Conservation (phyloP, 2,888 invertebrate genomes). For the Itoplectis maculator region DNA sequence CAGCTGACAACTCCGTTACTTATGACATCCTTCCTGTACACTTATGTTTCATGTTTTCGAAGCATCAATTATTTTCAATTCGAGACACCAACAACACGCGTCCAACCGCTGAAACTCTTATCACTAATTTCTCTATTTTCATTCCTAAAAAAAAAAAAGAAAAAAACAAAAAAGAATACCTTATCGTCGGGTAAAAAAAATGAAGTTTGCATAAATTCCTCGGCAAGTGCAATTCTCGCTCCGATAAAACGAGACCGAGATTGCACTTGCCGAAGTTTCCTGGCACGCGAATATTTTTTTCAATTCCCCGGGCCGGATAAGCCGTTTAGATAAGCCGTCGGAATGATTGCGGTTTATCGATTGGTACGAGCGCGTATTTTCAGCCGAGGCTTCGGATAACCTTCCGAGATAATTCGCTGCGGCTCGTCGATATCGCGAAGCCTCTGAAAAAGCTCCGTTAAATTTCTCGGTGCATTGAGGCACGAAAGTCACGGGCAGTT, state of each 20-base stretch:
- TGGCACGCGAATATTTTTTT: neutral
- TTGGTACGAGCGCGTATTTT: slow-evolving; percentile 28
- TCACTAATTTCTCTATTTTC: neutral
- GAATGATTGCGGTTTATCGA: slow-evolving; percentile 51
- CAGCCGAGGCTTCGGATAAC: slow-evolving; percentile 46
- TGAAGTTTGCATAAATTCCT: neutral
- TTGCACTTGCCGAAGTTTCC: neutral
- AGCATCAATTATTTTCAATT: slow-evolving; percentile 63
- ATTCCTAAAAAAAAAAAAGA: neutral
- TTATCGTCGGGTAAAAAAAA: neutral
- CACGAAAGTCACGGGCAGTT: slow-evolving; percentile 15
- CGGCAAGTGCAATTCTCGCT: neutral
- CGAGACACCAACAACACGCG: neutral
- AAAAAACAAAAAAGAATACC: no score
- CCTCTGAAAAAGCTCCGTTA: slow-evolving; percentile 12
- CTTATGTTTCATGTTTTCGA: slow-evolving; percentile 46
- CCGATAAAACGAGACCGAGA: neutral
- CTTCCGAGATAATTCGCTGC: slow-evolving; percentile 39
- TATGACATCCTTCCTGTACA: slow-evolving; percentile 66
- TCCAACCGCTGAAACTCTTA: neutral
- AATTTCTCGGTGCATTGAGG: slow-evolving; percentile 19
- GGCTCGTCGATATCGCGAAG: neutral
- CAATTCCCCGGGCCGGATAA: neutral
- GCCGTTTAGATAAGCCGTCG: neutral
- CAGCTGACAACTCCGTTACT: slow-evolving; percentile 63